phyloP scores from a whole-genome alignment of 2,888 invertebrate species.

The Sinodicranocentrus sp. region DNA sequence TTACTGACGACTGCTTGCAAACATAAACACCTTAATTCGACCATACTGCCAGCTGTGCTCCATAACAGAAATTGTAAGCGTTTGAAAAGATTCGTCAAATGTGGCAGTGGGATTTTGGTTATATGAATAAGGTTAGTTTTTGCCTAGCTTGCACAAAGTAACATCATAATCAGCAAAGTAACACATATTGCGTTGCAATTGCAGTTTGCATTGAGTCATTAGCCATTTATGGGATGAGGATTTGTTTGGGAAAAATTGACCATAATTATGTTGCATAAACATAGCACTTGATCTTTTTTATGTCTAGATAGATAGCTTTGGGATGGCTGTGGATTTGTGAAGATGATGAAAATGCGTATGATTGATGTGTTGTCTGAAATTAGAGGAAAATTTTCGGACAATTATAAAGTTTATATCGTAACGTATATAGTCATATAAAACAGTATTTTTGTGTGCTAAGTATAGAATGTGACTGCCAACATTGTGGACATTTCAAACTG shows the following conservation, averaged over 20 bases:
- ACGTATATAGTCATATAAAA: too few species aligned
- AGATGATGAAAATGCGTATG: too few species aligned
- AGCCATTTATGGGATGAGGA: constrained; percentile 39
- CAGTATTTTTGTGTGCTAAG: too few species aligned
- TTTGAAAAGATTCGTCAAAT: not conserved
- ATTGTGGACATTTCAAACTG: too few species aligned
- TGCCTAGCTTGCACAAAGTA: not conserved
- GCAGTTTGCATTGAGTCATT: constrained; percentile 45
- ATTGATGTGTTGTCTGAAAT: too few species aligned
- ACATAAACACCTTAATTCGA: constrained; percentile 20
- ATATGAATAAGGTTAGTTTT: constrained; percentile 13
- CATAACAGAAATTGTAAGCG: not conserved
- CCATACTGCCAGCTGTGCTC: constrained; percentile 6
- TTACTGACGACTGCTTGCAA: constrained; percentile 23
- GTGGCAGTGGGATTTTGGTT: not conserved
- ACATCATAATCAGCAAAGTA: constrained; percentile 1
- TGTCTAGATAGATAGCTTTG: not conserved
- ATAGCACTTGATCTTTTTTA: not conserved
- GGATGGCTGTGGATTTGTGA: too few species aligned
- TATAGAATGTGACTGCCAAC: too few species aligned
- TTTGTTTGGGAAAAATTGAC: constrained; percentile 26
- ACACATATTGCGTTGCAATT: not conserved
- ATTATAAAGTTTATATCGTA: too few species aligned
- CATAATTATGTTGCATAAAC: constrained; percentile 40
- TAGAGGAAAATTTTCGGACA: too few species aligned